Evolutionary conservation across 2,797 vertebrate species (phyloP).

Genomic region (Centropyge bicolor): DNA sequence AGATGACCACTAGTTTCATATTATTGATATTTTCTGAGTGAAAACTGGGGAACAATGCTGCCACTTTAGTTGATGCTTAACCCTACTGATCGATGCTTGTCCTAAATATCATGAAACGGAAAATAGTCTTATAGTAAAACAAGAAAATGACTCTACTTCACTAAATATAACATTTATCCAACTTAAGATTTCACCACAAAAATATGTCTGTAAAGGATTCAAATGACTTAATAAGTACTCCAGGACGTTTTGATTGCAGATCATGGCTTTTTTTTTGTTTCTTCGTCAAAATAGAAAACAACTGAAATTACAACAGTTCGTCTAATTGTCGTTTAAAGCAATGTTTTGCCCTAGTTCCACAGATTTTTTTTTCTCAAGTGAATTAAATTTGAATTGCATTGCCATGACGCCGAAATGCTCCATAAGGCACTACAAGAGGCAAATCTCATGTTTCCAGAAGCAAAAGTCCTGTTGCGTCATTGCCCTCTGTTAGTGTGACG

Average conservation of each 20-base stretch:
- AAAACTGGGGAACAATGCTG: constrained; percentile 58
- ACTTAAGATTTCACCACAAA: constrained; percentile 83
- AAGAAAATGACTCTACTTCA: constrained; percentile 80
- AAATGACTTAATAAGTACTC: constrained; percentile 79
- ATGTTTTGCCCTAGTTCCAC: constrained; percentile 77
- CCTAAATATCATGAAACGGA: constrained; percentile 79
- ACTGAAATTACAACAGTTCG: constrained; percentile 69
- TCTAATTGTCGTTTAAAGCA: constrained; percentile 78
- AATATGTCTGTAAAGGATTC: constrained; percentile 78
- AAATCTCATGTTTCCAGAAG: constrained; percentile 88
- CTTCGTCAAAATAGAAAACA: constrained; percentile 77
- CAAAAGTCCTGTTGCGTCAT: constrained; percentile 92
- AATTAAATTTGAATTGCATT: constrained; percentile 92
- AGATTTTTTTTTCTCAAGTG: constrained; percentile 83
- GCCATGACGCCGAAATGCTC: constrained; percentile 93
- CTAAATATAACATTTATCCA: constrained; percentile 83
- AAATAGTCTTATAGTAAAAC: constrained; percentile 80
- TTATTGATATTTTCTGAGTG: constrained; percentile 59
- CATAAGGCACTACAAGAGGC: constrained; percentile 98
- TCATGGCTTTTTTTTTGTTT: constrained; percentile 90
- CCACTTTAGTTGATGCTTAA: constrained; percentile 65
- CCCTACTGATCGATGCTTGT: constrained; percentile 66
- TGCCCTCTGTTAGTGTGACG: constrained; percentile 87
- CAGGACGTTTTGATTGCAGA: constrained; percentile 89
- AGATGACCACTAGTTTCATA: constrained; percentile 58